Base-by-base conservation (phyloP, 2,888 invertebrate genomes). In the Leptopilina syphax region DNA sequence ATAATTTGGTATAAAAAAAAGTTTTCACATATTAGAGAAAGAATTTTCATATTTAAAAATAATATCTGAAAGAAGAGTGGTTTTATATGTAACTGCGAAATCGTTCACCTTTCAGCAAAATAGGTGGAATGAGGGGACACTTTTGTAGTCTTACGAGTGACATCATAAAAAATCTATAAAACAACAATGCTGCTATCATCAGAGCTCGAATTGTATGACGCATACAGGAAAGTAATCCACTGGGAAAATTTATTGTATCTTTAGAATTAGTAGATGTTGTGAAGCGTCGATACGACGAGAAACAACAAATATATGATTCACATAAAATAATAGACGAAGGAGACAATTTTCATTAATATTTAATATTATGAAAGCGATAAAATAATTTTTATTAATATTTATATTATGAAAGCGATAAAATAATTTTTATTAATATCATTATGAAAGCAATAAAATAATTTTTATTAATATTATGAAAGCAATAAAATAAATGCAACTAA, bases 101-200 rank as follows among this genome's bases (percentile, higher is more conserved):
- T 10, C 10, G 47, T 68, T 44, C 24, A 68, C 18, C 24, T 63
- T 63, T 24, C 41, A 47, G 18, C 10, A 18, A 47, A 10, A 18
- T 4, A 50, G 47, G 18, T 34, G 34, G 34, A 34, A 34, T 3
- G 24, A 13, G 12, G 24, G n/a, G 10, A 24, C 77, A 34, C 47
- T 24, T 24, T 50, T 66, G 57, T 70, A 80, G 80, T 70, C 80
- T 77, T 77, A 80, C 80, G 82, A 79, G 78, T 78, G 79, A 78
- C 78, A 77, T 82, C 79, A 81, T 86, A 85, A 85, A 85, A 84
- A 82, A 84, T 81, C 80, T 77, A 83, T 81, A 86, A 84, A 86
- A 82, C 65, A 78, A 76, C 77, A 78, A 81, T 81, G 76, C 76
- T 78, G 81, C 78, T 78, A 77, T 79, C 50, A 80, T 79, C 41